phyloP scores from a whole-genome alignment of 2,888 invertebrate species.

The Bugulina stolonifera region DNA sequence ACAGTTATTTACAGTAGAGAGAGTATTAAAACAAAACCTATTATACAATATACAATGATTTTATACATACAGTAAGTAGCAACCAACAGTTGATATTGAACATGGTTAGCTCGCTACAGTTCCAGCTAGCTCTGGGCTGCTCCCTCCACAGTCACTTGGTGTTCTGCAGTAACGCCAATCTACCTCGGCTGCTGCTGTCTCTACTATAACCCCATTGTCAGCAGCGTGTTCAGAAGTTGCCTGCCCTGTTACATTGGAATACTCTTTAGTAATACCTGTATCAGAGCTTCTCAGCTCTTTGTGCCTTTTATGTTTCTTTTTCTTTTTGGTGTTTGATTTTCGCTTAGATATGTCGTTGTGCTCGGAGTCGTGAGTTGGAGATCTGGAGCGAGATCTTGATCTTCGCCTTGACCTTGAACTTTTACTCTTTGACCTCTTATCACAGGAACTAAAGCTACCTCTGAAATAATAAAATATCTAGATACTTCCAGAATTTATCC shows the following conservation, averaged over 20 bases:
- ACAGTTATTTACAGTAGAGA: too few relatives aligned
- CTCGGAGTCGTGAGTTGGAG: not conserved
- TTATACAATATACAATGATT: too few relatives aligned
- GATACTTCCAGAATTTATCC: too few relatives aligned
- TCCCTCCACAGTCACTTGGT: conserved; percentile 13
- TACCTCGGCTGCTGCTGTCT: not conserved
- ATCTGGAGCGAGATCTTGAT: not conserved
- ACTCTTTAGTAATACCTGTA: not conserved
- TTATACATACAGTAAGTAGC: too few relatives aligned
- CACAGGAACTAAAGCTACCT: too few relatives aligned
- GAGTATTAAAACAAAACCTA: too few relatives aligned
- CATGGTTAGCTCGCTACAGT: too few relatives aligned
- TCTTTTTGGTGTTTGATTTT: not conserved
- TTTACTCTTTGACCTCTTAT: too few relatives aligned
- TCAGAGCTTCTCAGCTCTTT: not conserved
- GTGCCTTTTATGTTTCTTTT: conserved; percentile 17
- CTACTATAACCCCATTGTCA: not conserved
- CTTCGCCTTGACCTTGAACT: too few relatives aligned
- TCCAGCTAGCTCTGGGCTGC: conserved; percentile 13
- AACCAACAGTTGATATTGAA: too few relatives aligned
- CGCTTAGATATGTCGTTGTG: not conserved
- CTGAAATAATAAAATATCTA: too few relatives aligned
- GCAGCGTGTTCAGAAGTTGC: too few relatives aligned
- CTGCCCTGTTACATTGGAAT: not conserved
- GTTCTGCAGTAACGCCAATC: conserved; percentile 23